phyloP scores from a whole-genome alignment of 2,113 vertebrate species.

The Electrona antarctica region DNA sequence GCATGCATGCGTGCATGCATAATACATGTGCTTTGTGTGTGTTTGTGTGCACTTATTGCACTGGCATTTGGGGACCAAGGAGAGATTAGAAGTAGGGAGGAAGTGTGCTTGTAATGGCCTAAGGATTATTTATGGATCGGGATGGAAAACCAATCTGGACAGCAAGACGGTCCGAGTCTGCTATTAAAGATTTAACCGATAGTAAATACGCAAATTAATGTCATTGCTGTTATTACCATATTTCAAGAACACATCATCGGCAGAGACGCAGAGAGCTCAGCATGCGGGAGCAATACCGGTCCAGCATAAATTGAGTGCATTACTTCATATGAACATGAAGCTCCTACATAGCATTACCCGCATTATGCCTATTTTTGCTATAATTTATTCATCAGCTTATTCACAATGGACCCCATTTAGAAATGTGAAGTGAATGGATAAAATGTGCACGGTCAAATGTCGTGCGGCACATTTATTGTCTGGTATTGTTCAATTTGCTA shows the following conservation, averaged over 20 bases:
- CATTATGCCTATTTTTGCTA: conserved; percentile 36
- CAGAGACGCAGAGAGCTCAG: neutral
- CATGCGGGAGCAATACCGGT: neutral
- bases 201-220: conserved; percentile 45
- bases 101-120: conserved; percentile 21
- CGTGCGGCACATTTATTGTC: no score
- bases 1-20: neutral
- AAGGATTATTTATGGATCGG: conserved; percentile 35
- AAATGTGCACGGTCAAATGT: no score
- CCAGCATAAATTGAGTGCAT: conserved; percentile 14
- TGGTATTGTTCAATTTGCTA: no score
- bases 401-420: neutral
- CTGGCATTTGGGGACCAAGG: neutral
- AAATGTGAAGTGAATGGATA: no score
- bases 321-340: conserved; percentile 9
- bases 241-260: conserved; percentile 33
- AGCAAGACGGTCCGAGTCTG: conserved; percentile 13
- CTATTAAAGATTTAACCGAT: conserved; percentile 47
- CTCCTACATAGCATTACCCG: conserved; percentile 8
- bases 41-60: neutral
- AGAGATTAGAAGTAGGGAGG: conserved; percentile 8
- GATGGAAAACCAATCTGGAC: conserved; percentile 44
- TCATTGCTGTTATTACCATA: conserved; percentile 35
- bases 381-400: conserved; percentile 22
- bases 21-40: neutral